These are phyloP conservation scores for Pseudorasbora parva DNA, from an alignment of 2,113 vertebrate genomes.

Conservation along the genomic window DNA sequence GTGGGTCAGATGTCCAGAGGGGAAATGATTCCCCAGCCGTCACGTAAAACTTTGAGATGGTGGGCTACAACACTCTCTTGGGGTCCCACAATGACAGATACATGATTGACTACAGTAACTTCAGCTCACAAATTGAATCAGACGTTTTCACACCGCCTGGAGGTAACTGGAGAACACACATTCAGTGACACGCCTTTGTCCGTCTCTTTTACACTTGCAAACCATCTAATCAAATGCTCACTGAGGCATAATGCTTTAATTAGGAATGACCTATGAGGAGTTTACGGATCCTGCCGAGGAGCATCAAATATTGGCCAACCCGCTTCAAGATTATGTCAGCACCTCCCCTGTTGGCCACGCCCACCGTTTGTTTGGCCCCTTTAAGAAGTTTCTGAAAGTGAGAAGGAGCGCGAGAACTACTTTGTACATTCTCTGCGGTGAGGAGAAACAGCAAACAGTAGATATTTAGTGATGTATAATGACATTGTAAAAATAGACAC, in stretches of 20 bases:
- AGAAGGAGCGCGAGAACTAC: constrained; percentile 73
- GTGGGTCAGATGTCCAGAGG: constrained; percentile 76
- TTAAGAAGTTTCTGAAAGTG: constrained; percentile 67
- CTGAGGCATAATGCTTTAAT: background rate
- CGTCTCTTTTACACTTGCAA: too few relatives aligned
- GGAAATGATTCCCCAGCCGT: constrained; percentile 40
- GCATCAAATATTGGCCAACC: constrained; percentile 80
- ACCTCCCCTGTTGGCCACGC: constrained; percentile 68
- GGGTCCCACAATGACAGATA: constrained; percentile 85
- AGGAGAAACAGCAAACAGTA: too few relatives aligned
- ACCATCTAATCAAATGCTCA: background rate
- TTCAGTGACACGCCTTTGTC: background rate
- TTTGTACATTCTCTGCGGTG: constrained; percentile 83
- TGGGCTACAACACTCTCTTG: constrained; percentile 80
- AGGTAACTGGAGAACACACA: constrained; percentile 61
- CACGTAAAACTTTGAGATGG: constrained; percentile 81
- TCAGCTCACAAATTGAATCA: constrained; percentile 67
- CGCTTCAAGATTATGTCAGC: constrained; percentile 82
- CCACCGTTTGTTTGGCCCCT: constrained; percentile 73
- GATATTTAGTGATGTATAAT: too few relatives aligned
- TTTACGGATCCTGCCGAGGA: constrained; percentile 76
- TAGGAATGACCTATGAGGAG: constrained; percentile 71
- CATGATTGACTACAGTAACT: constrained; percentile 77
- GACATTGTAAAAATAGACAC: too few relatives aligned
- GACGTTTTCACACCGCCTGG: constrained; percentile 72